Conservation (phyloP, 2,797 vertebrate genomes). For the Serranus cabrilla region DNA sequence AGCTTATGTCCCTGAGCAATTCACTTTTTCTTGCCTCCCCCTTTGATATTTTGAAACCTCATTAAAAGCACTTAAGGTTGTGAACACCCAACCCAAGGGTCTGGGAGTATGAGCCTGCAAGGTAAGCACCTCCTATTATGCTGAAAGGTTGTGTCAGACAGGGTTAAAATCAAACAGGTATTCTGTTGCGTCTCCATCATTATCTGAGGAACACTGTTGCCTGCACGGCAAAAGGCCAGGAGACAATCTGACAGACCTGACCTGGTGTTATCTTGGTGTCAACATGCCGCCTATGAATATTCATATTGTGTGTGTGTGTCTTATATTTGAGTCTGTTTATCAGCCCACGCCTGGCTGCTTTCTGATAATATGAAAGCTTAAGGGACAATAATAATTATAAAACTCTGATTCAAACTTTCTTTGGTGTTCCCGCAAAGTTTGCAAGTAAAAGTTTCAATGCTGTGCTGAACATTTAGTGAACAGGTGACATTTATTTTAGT, state of each 20-base stretch:
- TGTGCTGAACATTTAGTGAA: background rate
- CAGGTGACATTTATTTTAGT: background rate
- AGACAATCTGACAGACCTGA: slow-evolving; percentile 73
- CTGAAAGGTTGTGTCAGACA: slow-evolving; percentile 67
- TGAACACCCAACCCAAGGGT: slow-evolving; percentile 36
- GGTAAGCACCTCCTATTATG: slow-evolving; percentile 60
- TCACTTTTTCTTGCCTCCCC: slow-evolving; percentile 17
- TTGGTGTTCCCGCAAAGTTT: slow-evolving; percentile 8
- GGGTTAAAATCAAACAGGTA: slow-evolving; percentile 68
- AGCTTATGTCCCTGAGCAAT: slow-evolving; percentile 19
- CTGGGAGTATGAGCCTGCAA: slow-evolving; percentile 24
- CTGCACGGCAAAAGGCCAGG: slow-evolving; percentile 62
- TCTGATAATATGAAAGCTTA: slow-evolving; percentile 56
- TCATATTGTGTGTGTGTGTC: slow-evolving; percentile 49
- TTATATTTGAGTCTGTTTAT: slow-evolving; percentile 48
- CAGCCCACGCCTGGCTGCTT: slow-evolving; percentile 45
- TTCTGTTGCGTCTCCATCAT: slow-evolving; percentile 57
- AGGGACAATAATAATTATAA: slow-evolving; percentile 32
- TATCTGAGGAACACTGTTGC: slow-evolving; percentile 66
- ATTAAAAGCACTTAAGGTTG: slow-evolving; percentile 68
- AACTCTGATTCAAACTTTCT: slow-evolving; percentile 34
- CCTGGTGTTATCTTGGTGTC: slow-evolving; percentile 69
- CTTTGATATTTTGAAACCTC: slow-evolving; percentile 64
- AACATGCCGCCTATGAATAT: slow-evolving; percentile 72
- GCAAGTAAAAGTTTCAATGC: background rate